Conservation (phyloP, 2,797 vertebrate genomes). For the Sebastes dallii region DNA sequence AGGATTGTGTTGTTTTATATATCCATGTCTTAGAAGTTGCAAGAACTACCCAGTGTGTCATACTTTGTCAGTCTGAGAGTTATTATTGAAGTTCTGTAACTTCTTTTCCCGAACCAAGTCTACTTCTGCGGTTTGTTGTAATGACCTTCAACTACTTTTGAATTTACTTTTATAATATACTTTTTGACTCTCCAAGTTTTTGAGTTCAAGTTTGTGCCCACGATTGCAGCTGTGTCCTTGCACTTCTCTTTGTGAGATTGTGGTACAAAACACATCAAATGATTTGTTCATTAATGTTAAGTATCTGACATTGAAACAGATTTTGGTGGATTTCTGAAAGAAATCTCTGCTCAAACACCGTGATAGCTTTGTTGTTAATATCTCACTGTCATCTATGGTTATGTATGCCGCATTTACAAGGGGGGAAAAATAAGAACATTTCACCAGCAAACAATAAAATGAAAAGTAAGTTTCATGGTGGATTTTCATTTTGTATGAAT, state of each 20-base stretch:
- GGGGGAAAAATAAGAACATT: neutral
- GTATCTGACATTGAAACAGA: neutral
- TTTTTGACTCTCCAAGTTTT: neutral
- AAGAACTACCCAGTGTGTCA: neutral
- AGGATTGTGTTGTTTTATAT: neutral
- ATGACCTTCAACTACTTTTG: neutral
- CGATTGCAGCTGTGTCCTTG: neutral
- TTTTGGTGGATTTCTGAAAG: neutral
- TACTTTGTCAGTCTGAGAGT: neutral
- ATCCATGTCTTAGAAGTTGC: neutral
- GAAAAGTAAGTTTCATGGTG: neutral
- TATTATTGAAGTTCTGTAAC: neutral
- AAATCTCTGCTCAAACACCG: neutral
- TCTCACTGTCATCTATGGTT: neutral
- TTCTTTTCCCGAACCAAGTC: neutral
- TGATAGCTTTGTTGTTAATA: neutral
- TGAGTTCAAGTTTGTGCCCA: neutral
- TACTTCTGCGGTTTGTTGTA: neutral
- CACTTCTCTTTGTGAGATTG: neutral
- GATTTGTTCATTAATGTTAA: neutral
- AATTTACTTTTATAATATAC: neutral
- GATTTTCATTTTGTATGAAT: neutral
- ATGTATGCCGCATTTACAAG: neutral
- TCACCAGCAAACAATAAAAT: neutral
- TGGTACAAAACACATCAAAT: neutral